Evolutionary conservation across 2,113 vertebrate genomes (phyloP), one percentile per base, ranked within the genome.

Genomic region (Sitta europaea): DNA sequence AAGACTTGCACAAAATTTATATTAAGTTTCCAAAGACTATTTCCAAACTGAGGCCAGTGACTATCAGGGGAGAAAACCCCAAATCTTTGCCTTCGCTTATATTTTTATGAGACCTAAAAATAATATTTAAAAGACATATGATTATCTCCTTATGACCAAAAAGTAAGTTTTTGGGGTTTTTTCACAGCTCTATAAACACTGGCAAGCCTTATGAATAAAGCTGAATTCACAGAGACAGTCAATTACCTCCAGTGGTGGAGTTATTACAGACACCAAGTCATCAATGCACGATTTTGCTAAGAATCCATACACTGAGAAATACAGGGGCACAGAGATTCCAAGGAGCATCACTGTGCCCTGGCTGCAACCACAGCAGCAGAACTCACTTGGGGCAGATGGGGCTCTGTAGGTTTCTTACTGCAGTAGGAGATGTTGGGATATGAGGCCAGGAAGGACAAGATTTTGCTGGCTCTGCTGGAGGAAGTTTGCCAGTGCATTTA

Each of bases 391-490:
- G 67, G 11, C 13, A 2, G 35, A 6, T 28, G 24, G 27, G 31
- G 33, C 47, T 38, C 53, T 38, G n/a, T 12, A 14, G 12, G 16
- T 53, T 63, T 43, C 70, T 40, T 12, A 10, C 22, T 19, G 75
- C 3, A 0, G 29, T 0, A 61, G 21, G 33, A 77, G 71, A 15
- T 1, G 1, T 8, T 36, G 81, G 54, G 47, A 28, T 6, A 36
- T 0, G 1, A 86, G 55, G 90, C 74, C 87, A 86, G 78, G 74
- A 88, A 93, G 71, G 75, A 59, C 15, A 58, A 9, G 35, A 36
- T 74, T 90, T 35, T 90, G 90, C 94, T 93, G 59, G 50, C 85
- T 94, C 63, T 91, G 92, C 74, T 88, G 2, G 47, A 76, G 92
- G 75, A 93, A 92, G 59, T 43, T 91, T 94, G 81, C 88, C 94